Evolutionary conservation across 2,797 vertebrate species (phyloP).

Genomic region (Parotocinclus haroldoi): DNA sequence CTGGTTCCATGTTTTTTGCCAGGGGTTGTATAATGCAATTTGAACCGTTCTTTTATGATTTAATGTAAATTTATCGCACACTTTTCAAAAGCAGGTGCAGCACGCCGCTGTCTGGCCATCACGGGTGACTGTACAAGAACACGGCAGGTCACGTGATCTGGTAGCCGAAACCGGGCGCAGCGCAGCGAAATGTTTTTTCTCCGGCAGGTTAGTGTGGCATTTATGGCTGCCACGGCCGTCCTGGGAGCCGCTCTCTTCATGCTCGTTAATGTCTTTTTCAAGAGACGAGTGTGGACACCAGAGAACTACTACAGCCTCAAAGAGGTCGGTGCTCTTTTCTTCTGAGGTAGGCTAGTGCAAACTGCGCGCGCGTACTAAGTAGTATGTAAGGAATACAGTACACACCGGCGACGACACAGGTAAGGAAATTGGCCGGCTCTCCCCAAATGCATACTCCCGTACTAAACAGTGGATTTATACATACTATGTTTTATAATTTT

Average conservation of each 20-base stretch:
- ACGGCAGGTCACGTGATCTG: conserved; percentile 45
- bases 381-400: not conserved
- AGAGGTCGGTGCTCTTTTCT: conserved; percentile 61
- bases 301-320: conserved; percentile 64
- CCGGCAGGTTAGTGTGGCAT: conserved; percentile 71
- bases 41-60: no score
- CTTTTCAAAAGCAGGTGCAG: no score
- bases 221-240: conserved; percentile 78
- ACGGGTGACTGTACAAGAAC: conserved; percentile 33
- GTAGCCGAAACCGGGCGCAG: conserved; percentile 4
- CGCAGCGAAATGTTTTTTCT: conserved; percentile 67
- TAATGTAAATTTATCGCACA: no score
- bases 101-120: not conserved
- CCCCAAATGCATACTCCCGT: no score
- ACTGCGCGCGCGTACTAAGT: no score
- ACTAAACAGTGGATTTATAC: no score
- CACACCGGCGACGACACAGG: no score
- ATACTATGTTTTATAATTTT: no score
- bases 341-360: not conserved
- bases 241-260: conserved; percentile 82
- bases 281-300: conserved; percentile 60
- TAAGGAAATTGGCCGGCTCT: no score
- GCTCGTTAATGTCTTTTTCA: conserved; percentile 76
- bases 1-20: no score
- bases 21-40: no score